Conservation (phyloP, 2,888 invertebrate species). For the Corythucha ciliata region DNA sequence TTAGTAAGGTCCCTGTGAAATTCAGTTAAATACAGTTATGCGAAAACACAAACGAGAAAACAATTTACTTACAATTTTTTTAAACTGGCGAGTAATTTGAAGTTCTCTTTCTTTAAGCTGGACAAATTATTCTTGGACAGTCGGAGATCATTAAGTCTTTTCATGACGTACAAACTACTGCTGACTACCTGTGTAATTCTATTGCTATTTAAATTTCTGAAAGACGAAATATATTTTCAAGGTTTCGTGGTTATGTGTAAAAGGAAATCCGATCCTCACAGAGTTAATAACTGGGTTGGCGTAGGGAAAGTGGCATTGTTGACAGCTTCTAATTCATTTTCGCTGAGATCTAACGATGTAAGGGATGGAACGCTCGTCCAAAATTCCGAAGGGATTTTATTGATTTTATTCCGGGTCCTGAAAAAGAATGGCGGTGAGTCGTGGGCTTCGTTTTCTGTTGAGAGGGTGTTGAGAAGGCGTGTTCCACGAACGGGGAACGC, state of each 20-base stretch:
- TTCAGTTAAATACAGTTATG: conserved; percentile 5
- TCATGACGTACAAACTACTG: conserved; percentile 62
- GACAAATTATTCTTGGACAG: conserved; percentile 68
- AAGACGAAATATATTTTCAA: conserved; percentile 20
- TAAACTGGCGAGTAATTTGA: conserved; percentile 42
- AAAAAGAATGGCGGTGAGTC: conserved; percentile 28
- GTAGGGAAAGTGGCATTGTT: conserved; percentile 52
- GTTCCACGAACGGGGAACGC: too few species aligned
- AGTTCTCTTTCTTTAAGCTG: conserved; percentile 62
- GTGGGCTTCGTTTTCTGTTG: too few species aligned
- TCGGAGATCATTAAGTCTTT: conserved; percentile 61
- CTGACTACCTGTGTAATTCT: conserved; percentile 59
- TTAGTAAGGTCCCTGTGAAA: conserved; percentile 65
- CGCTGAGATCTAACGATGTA: conserved; percentile 53
- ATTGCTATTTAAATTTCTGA: conserved; percentile 49
- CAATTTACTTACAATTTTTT: conserved; percentile 43
- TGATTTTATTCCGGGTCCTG: conserved; percentile 48
- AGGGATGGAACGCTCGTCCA: conserved; percentile 47
- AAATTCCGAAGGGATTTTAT: conserved; percentile 42
- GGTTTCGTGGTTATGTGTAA: conserved; percentile 1
- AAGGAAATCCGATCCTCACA: neutral
- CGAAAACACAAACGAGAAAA: neutral
- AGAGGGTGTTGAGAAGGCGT: too few species aligned
- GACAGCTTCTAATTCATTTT: conserved; percentile 52
- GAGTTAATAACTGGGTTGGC: conserved; percentile 55